phyloP scores from a whole-genome alignment of 37 sponge, comb jelly and placozoan species.

The Eunapius fragilis region DNA sequence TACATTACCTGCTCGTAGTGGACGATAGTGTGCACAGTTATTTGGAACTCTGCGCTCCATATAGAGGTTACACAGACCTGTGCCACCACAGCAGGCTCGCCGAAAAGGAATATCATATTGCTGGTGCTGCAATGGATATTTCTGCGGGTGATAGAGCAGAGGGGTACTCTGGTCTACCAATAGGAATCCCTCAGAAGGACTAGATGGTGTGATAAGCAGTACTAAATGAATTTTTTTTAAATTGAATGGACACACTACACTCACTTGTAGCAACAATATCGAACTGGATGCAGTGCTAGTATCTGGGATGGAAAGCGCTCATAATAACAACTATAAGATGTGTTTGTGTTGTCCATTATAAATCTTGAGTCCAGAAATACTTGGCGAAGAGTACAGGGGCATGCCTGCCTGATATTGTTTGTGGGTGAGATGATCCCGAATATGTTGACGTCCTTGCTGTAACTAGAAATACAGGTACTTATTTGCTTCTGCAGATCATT shows the following conservation, averaged over 20 bases:
- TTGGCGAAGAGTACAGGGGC: conserved; percentile 29
- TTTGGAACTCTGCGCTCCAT: conserved; percentile 41
- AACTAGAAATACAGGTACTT: neutral
- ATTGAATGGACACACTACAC: neutral
- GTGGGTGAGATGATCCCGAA: neutral
- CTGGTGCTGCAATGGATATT: neutral
- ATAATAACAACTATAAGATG: neutral
- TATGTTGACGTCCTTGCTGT: neutral
- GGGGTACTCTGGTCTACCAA: conserved; percentile 3
- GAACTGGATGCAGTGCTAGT: neutral
- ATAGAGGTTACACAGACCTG: conserved; percentile 44
- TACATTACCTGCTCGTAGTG: conserved; percentile 32
- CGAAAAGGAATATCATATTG: conserved; percentile 22
- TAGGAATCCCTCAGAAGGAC: neutral
- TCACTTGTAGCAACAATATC: neutral
- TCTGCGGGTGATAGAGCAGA: neutral
- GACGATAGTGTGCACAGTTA: conserved; percentile 22
- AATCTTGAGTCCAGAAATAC: neutral
- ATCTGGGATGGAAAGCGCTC: neutral
- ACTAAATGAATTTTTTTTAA: neutral
- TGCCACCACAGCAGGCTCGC: conserved; percentile 39
- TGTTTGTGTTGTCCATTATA: neutral
- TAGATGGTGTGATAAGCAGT: neutral
- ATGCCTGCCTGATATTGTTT: neutral
- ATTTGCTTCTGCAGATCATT: neutral